Percentiles rank a stretch among this genome's conserved stretches.
Evolutionary conservation across 2,888 invertebrate genomes (phyloP).

Genomic region (Euzophera pinguis): DNA sequence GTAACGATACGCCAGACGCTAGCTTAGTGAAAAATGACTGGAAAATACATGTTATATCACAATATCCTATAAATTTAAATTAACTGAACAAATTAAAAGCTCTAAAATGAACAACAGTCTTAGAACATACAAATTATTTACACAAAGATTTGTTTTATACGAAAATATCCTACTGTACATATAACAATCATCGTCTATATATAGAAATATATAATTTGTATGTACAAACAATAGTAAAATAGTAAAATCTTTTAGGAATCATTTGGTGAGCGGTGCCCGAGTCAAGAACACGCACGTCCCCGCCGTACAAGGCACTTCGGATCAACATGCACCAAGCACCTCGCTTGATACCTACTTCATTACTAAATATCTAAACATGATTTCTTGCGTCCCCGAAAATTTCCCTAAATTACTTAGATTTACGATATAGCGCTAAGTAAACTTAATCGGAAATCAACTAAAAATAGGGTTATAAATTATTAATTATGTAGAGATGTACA

Average conservation of each 20-base stretch:
- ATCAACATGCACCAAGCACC: not conserved
- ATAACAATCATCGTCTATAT: slow-evolving; percentile 68
- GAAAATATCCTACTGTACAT: slow-evolving; percentile 78
- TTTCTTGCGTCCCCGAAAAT: no score
- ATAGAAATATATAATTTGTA: slow-evolving; percentile 74
- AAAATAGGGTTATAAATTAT: no score
- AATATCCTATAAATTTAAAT: slow-evolving; percentile 56
- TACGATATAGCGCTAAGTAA: not conserved
- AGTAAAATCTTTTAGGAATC: slow-evolving; percentile 71
- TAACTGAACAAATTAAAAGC: slow-evolving; percentile 74
- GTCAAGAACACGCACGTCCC: slow-evolving; percentile 36
- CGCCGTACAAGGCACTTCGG: slow-evolving; percentile 32
- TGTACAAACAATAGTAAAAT: slow-evolving; percentile 73
- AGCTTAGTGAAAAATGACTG: slow-evolving; percentile 54
- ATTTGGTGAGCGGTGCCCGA: slow-evolving; percentile 19
- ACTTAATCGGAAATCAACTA: no score
- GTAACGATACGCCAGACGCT: slow-evolving; percentile 24
- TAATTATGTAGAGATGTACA: no score
- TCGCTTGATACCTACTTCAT: no score
- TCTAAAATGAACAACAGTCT: slow-evolving; percentile 79
- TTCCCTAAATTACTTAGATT: no score
- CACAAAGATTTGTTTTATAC: slow-evolving; percentile 66
- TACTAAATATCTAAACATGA: no score
- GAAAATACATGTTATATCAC: slow-evolving; percentile 70
- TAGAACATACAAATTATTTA: slow-evolving; percentile 76